Conservation (phyloP, 1,140 invertebrate species). For the Leucophenga varia region DNA sequence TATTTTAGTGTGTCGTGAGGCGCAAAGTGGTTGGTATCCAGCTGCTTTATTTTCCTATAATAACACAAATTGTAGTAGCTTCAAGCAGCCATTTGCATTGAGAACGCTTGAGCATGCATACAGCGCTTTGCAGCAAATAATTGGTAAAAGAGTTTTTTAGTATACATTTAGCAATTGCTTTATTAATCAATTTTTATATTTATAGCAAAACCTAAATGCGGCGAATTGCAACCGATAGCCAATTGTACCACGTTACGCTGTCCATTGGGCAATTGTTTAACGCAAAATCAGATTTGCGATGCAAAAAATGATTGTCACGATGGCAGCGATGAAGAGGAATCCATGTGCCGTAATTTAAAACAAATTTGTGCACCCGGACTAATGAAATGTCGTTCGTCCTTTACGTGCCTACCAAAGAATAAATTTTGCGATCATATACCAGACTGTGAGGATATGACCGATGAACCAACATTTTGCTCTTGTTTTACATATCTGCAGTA, state of each 20-base stretch:
- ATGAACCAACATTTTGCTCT: slow-evolving; percentile 69
- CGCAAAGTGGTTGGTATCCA: slow-evolving; percentile 45
- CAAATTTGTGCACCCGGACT: slow-evolving; percentile 55
- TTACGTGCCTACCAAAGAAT: slow-evolving; percentile 68
- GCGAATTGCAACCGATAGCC: slow-evolving; percentile 20
- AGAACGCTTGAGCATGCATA: slow-evolving; percentile 34
- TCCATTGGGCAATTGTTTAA: slow-evolving; percentile 69
- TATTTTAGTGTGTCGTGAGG: slow-evolving; percentile 40
- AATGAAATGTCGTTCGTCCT: slow-evolving; percentile 65
- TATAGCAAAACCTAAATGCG: slow-evolving; percentile 33
- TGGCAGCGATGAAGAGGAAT: slow-evolving; percentile 63
- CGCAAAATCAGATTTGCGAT: slow-evolving; percentile 67
- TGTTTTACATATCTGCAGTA: slow-evolving; percentile 68
- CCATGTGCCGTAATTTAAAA: slow-evolving; percentile 56
- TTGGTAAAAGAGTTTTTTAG: slow-evolving; percentile 31
- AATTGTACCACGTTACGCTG: slow-evolving; percentile 64
- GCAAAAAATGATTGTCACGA: slow-evolving; percentile 71
- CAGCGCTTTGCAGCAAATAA: slow-evolving; percentile 30
- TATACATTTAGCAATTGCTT: background rate
- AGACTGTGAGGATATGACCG: slow-evolving; percentile 71
- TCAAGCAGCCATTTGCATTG: slow-evolving; percentile 34
- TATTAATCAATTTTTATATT: background rate
- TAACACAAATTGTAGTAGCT: slow-evolving; percentile 45
- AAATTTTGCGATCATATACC: slow-evolving; percentile 66
- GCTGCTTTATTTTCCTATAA: slow-evolving; percentile 40